Conservation (phyloP, 2,888 invertebrate genomes). For the Eulithis testata region DNA sequence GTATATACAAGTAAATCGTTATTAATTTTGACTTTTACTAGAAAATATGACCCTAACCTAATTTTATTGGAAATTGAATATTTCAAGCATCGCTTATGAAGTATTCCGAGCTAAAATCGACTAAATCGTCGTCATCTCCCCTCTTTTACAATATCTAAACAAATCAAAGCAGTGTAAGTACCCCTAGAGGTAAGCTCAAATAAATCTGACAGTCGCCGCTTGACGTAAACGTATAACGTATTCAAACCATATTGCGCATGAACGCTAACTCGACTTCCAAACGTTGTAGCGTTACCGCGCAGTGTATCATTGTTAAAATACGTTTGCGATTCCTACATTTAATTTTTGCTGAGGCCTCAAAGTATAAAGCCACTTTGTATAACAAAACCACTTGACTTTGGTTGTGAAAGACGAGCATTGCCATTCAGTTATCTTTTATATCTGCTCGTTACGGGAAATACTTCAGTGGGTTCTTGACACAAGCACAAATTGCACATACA, state of each 20-base stretch:
- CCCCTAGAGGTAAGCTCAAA: conserved; percentile 29
- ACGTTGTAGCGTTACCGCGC: no score
- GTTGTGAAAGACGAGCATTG: conserved; percentile 13
- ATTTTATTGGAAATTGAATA: conserved; percentile 13
- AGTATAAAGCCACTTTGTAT: conserved; percentile 41
- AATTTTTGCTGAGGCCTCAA: no score
- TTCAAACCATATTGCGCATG: no score
- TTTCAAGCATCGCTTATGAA: conserved; percentile 3
- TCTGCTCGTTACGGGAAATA: conserved; percentile 5
- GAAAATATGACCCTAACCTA: background rate
- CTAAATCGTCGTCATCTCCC: conserved; percentile 45
- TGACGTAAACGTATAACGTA: no score
- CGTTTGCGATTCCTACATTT: no score
- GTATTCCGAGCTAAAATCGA: conserved; percentile 32
- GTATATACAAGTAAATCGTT: no score
- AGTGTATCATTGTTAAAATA: no score
- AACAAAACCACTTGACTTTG: conserved; percentile 40
- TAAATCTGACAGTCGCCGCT: no score
- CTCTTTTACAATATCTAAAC: conserved; percentile 51
- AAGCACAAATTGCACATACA: background rate
- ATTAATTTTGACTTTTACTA: no score
- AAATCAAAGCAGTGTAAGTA: conserved; percentile 47
- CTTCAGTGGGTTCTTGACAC: background rate
- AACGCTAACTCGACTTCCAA: no score
- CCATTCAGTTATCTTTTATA: conserved; percentile 9